Evolutionary conservation across 1,140 invertebrate genomes (phyloP).

Genomic region (Heliconius nattereri): DNA sequence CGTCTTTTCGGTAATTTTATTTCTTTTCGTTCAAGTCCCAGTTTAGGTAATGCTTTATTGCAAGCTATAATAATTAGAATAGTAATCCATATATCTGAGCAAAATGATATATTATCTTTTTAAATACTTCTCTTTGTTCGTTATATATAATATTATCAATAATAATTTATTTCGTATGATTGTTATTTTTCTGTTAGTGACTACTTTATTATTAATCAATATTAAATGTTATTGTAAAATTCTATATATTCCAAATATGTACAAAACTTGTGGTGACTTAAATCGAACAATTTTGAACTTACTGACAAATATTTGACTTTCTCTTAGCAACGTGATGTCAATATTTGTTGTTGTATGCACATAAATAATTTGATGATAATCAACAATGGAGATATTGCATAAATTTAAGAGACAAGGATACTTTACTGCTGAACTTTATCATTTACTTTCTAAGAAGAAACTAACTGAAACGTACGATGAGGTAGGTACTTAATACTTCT

Average conservation of each 20-base stretch:
- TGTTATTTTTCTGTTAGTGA: no score
- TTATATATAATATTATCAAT: no score
- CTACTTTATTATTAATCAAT: no score
- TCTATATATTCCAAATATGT: neutral
- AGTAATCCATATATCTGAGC: neutral
- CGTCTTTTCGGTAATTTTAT: neutral
- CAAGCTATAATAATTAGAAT: neutral
- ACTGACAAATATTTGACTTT: slow-evolving; percentile 12
- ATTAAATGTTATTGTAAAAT: no score
- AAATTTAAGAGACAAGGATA: slow-evolving; percentile 76
- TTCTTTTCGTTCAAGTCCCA: neutral
- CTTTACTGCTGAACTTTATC: slow-evolving; percentile 68
- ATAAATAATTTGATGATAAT: neutral
- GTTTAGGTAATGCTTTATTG: neutral
- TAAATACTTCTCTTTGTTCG: no score
- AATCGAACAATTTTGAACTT: slow-evolving; percentile 1
- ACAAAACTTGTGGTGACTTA: neutral
- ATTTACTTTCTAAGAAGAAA: slow-evolving; percentile 65
- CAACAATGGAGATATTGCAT: slow-evolving; percentile 65
- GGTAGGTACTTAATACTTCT: slow-evolving; percentile 39
- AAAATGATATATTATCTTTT: no score
- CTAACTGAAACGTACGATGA: slow-evolving; percentile 49
- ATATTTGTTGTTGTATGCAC: neutral
- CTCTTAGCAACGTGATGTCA: slow-evolving; percentile 34
- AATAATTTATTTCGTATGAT: no score